A percentile compares a stretch with the other conserved stretches of the same genome.
Evolutionary conservation across 2,888 invertebrate species (phyloP).

Genomic region (Yponomeuta evonymella): DNA sequence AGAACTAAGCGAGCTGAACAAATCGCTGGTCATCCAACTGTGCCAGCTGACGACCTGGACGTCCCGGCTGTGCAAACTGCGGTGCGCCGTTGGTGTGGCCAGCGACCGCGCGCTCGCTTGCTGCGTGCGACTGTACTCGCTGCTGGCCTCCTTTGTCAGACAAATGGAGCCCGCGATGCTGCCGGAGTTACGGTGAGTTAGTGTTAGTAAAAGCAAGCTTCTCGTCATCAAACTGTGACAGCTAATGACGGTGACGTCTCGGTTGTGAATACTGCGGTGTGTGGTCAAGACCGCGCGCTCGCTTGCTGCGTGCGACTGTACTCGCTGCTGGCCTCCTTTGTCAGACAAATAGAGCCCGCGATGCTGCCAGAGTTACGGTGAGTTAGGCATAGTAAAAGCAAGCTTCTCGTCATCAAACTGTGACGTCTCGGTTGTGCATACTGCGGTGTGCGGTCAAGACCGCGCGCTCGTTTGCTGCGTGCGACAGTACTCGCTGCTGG

Average conservation of each 20-base stretch:
- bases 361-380: neutral
- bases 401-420: too few species aligned
- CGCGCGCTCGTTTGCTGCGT: slow-evolving; percentile 38
- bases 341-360: slow-evolving; percentile 20
- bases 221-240: slow-evolving; percentile 41
- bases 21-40: slow-evolving; percentile 44
- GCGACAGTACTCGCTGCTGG: slow-evolving; percentile 44
- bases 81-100: slow-evolving; percentile 45
- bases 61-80: slow-evolving; percentile 31
- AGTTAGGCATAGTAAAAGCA: too few species aligned
- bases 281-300: slow-evolving; percentile 45
- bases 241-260: slow-evolving; percentile 25
- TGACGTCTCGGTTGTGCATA: slow-evolving; percentile 13
- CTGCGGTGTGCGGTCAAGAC: slow-evolving; percentile 49
- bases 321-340: slow-evolving; percentile 37
- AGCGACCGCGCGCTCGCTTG: slow-evolving; percentile 41
- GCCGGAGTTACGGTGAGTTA: neutral
- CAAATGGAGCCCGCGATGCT: neutral
- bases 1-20: slow-evolving; percentile 53
- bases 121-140: slow-evolving; percentile 42
- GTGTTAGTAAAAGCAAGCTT: neutral
- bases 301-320: slow-evolving; percentile 40
- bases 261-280: slow-evolving; percentile 34
- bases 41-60: slow-evolving; percentile 46
- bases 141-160: slow-evolving; percentile 37